Evolutionary conservation across 64 coral and sea anemone species (phyloP).

Genomic region (Stichodactyla mertensii): DNA sequence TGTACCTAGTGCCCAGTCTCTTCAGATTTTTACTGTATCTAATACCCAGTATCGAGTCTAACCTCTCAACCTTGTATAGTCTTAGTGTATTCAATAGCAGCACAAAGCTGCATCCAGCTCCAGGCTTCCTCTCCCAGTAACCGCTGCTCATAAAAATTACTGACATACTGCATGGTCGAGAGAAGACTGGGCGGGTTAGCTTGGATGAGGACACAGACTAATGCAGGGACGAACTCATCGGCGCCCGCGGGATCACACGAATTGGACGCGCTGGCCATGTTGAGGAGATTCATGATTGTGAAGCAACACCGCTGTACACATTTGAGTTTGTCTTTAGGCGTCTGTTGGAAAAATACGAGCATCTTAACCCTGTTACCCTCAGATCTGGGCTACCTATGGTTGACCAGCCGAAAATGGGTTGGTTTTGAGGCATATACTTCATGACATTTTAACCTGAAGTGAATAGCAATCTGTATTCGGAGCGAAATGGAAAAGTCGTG

Average conservation of each 20-base stretch:
- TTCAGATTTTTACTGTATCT: not conserved
- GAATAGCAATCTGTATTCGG: no score
- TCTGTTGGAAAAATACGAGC: constrained; percentile 36
- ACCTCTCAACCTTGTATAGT: constrained; percentile 34
- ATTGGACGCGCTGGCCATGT: constrained; percentile 80
- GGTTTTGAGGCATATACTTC: no score
- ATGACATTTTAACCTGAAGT: no score
- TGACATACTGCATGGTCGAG: constrained; percentile 89
- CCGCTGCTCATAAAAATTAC: constrained; percentile 61
- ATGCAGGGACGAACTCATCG: constrained; percentile 84
- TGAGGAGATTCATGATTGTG: constrained; percentile 93
- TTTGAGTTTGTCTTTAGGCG: constrained; percentile 96
- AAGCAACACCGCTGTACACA: constrained; percentile 93
- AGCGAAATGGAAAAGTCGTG: no score
- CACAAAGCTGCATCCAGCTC: constrained; percentile 99
- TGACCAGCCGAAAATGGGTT: no score
- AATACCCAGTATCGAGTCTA: not conserved
- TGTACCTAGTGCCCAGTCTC: no score
- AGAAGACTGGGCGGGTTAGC: constrained; percentile 87
- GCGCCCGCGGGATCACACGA: constrained; percentile 66
- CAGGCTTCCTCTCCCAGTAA: constrained; percentile 84
- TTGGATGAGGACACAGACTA: constrained; percentile 86
- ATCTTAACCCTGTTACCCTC: not conserved
- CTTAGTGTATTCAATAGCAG: constrained; percentile 92
- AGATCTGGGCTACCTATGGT: no score